Evolutionary conservation across 2,113 vertebrate genomes (phyloP), one percentile per base, ranked within the genome.

Genomic region (Hyla sarda): DNA sequence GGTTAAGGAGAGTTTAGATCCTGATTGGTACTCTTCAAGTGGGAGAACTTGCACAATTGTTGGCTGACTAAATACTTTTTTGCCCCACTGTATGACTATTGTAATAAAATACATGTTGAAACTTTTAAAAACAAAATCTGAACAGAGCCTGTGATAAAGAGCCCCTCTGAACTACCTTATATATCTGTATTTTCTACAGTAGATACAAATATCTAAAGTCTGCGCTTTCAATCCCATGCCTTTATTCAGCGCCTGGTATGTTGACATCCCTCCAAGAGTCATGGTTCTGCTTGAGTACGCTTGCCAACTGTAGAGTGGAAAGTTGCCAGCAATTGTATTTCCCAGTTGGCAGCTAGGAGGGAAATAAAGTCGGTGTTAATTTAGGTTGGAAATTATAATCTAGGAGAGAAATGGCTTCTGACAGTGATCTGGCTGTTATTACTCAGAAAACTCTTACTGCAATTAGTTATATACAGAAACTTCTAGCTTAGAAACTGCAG

Each of bases 361-460:
- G 71, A 84, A 83, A 72, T 74, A 58, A 45, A 84, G 82, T 74
- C 71, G 58, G 54, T 74, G 50, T 83, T 83, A 83, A 83, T 71
- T 83, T 72, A 48, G 82, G 82, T 56, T 72, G 82, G 67, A 72
- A 83, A 56, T 72, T 73, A 50, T 74, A 56, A 84, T 60, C 50
- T 74, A 84, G 71, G 52, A 72, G 82, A 72, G 67, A n/a, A 83
- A 83, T 73, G 14, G 71, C 71, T 84, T 84, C 69, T 84, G 82
- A 56, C 82, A 58, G 45, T 41, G 62, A 83, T 83, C 82, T 48
- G 56, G 47, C 71, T 71, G 67, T 47, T 72, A 83, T 72, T 83
- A 81, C 34, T 65, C n/a, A 41, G 21, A 81, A 81, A 81, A 47
- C n/a, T 47, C 37, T 65, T 45, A 81, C n/a, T 28, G 78, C 78